Percentiles rank a stretch among this genome's conserved stretches.
phyloP scores from a whole-genome alignment of 2,888 invertebrate species.

The Heliconius erato region DNA sequence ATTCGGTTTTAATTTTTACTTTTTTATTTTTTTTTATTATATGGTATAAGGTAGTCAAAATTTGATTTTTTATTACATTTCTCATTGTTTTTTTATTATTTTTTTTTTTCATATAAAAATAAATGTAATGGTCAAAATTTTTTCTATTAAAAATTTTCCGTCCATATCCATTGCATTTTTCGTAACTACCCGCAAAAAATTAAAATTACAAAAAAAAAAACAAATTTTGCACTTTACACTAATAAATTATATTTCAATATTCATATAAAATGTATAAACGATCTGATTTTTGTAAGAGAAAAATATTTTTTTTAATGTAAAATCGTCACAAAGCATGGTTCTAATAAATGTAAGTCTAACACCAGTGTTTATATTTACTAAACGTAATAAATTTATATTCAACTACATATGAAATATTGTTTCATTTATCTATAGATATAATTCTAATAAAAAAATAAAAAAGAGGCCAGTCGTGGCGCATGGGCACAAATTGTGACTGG shows the following conservation, averaged over 20 bases:
- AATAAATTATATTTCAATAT: conserved; percentile 55
- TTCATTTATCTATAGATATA: neutral
- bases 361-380: conserved; percentile 78
- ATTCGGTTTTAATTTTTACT: conserved; percentile 2
- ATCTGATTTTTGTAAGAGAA: conserved; percentile 72
- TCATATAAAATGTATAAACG: conserved; percentile 55
- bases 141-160: conserved; percentile 38
- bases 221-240: conserved; percentile 36
- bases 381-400: conserved; percentile 75
- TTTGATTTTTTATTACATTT: neutral
- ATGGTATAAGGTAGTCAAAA: neutral
- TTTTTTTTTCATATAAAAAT: neutral
- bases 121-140: conserved; percentile 25
- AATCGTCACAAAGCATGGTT: conserved; percentile 68
- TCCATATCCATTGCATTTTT: conserved; percentile 49
- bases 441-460: no score
- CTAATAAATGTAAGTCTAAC: conserved; percentile 67
- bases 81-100: neutral
- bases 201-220: neutral
- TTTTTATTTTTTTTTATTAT: neutral
- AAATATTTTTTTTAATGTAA: conserved; percentile 44
- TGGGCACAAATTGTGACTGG: no score
- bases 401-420: conserved; percentile 53
- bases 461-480: no score
- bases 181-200: conserved; percentile 17